Percentiles rank a stretch among this genome's conserved stretches.
Conservation (phyloP, 2,113 vertebrate species). For the Tetrao urogallus region DNA sequence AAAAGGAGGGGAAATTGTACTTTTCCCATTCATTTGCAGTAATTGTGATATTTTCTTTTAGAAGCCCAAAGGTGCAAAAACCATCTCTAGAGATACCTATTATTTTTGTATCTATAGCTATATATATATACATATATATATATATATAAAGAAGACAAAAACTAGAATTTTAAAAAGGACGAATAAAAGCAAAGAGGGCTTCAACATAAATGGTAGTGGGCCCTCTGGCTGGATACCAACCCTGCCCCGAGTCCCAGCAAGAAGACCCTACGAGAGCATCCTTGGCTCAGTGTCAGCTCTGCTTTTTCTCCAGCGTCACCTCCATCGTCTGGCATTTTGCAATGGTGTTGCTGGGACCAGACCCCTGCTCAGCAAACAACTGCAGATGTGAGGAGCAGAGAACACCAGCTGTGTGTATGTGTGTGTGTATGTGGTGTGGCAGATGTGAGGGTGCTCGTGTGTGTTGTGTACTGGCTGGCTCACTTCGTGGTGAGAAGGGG, state of each 20-base stretch:
- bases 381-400: accelerated
- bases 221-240: background rate
- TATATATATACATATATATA: slow-evolving; percentile 21
- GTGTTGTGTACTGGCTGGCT: background rate
- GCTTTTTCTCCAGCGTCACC: background rate
- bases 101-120: slow-evolving; percentile 75
- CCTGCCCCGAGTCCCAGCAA: background rate
- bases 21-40: slow-evolving; percentile 29
- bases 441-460: background rate
- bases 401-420: background rate
- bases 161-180: background rate
- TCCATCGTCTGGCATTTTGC: background rate
- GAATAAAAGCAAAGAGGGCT: slow-evolving; percentile 25
- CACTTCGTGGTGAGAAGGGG: background rate
- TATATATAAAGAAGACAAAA: slow-evolving; percentile 19
- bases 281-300: background rate
- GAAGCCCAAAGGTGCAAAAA: slow-evolving; percentile 74
- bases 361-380: background rate
- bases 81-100: slow-evolving; percentile 63
- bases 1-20: background rate
- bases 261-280: background rate
- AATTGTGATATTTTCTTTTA: slow-evolving; percentile 59
- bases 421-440: accelerated
- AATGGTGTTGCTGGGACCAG: background rate
- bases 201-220: background rate